phyloP scores from a whole-genome alignment of 2,797 vertebrate genomes.

The Halcyon smyrnensis region DNA sequence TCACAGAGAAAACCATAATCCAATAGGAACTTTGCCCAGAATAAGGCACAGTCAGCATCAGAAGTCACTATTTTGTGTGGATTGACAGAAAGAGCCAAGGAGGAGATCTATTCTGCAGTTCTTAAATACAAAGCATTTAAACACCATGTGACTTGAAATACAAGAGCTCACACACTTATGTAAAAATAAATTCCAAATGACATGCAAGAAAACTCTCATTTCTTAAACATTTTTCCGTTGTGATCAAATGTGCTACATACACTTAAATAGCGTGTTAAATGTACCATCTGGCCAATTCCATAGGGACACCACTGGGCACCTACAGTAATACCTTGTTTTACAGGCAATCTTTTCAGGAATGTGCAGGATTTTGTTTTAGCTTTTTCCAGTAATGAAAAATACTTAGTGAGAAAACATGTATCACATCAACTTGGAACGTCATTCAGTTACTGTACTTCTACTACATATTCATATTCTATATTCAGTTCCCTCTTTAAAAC shows the following conservation, averaged over 20 bases:
- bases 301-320: not conserved
- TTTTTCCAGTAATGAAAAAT: not conserved
- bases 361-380: not conserved
- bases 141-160: not conserved
- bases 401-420: not conserved
- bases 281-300: not conserved
- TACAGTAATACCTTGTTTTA: not conserved
- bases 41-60: not conserved
- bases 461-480: not conserved
- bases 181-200: not conserved
- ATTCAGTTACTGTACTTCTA: not conserved
- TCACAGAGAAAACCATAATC: not conserved
- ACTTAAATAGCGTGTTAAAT: not conserved
- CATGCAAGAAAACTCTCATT: not conserved
- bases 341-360: not conserved
- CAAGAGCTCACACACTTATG: not conserved
- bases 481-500: not conserved
- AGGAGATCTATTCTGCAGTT: not conserved
- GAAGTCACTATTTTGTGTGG: not conserved
- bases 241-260: not conserved
- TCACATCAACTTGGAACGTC: not conserved
- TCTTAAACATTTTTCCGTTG: not conserved
- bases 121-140: not conserved
- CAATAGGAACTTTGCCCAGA: not conserved
- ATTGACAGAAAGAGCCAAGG: not conserved